A percentile compares a stretch with the other conserved stretches of the same genome.
Conservation (phyloP, 1,140 invertebrate genomes). For the Aphelenchoides avenae region DNA sequence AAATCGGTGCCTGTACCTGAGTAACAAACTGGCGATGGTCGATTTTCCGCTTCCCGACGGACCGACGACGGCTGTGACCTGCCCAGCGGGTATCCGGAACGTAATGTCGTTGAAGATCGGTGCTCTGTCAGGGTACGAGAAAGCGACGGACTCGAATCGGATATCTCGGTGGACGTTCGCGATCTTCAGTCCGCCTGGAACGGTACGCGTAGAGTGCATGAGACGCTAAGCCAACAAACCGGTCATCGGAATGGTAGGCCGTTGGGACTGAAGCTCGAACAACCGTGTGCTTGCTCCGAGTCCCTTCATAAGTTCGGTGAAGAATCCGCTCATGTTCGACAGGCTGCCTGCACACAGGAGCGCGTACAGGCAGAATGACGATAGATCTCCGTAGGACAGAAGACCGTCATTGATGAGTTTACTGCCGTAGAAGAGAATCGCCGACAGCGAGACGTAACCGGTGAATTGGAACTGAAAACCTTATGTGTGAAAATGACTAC, state of each 20-base stretch:
- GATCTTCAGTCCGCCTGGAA: slow-evolving; percentile 48
- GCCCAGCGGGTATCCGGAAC: slow-evolving; percentile 60
- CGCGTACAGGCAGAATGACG: slow-evolving; percentile 55
- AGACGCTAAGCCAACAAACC: too few relatives aligned
- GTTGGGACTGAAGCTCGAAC: slow-evolving; percentile 80
- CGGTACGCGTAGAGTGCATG: not conserved
- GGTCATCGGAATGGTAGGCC: slow-evolving; percentile 68
- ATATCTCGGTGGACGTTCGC: slow-evolving; percentile 66
- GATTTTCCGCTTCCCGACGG: slow-evolving; percentile 64
- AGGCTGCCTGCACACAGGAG: slow-evolving; percentile 48
- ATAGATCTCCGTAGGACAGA: slow-evolving; percentile 73
- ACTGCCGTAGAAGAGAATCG: slow-evolving; percentile 88
- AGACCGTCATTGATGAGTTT: slow-evolving; percentile 75
- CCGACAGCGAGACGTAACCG: slow-evolving; percentile 83
- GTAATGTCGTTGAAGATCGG: slow-evolving; percentile 62
- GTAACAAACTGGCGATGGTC: slow-evolving; percentile 61
- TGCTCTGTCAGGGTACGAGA: slow-evolving; percentile 65
- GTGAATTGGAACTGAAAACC: slow-evolving; percentile 76
- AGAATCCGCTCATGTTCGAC: slow-evolving; percentile 73
- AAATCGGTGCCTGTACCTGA: slow-evolving; percentile 49
- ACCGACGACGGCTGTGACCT: slow-evolving; percentile 63
- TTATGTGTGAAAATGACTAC: not conserved
- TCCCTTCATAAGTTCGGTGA: slow-evolving; percentile 85
- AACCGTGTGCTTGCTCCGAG: slow-evolving; percentile 80
- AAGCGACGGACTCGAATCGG: slow-evolving; percentile 63